Percentiles rank a stretch among this genome's conserved stretches.
phyloP scores from a whole-genome alignment of 35 echinoderm and acorn worm species.

The Lytechinus pictus region DNA sequence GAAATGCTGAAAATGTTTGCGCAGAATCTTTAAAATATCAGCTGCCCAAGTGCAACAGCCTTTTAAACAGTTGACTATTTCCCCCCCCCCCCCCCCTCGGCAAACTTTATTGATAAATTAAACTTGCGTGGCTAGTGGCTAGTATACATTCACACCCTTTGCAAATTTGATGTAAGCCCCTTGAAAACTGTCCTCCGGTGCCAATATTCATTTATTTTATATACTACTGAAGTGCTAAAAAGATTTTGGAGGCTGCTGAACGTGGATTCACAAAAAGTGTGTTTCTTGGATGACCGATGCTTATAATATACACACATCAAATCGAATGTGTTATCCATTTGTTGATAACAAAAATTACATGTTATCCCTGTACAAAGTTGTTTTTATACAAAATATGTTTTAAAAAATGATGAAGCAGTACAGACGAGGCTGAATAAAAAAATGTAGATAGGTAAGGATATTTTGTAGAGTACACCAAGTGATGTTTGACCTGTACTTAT shows the following conservation, averaged over 20 bases:
- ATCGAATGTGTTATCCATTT: neutral
- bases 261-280: neutral
- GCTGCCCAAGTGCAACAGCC: too few relatives aligned
- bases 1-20: too few relatives aligned
- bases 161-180: too few relatives aligned
- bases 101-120: too few relatives aligned
- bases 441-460: neutral
- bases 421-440: constrained; percentile 6
- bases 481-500: neutral
- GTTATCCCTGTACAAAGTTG: constrained; percentile 1
- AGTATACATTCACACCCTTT: too few relatives aligned
- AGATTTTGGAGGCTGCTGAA: neutral
- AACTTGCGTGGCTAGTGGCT: too few relatives aligned
- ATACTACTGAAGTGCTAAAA: constrained; percentile 3
- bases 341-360: neutral
- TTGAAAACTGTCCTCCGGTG: neutral
- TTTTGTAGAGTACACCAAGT: constrained; percentile 12
- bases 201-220: neutral
- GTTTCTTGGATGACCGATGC: neutral
- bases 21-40: too few relatives aligned
- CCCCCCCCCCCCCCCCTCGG: too few relatives aligned
- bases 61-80: too few relatives aligned
- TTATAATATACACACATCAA: neutral
- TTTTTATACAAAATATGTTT: constrained; percentile 12
- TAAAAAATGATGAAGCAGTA: neutral